phyloP scores from a whole-genome alignment of 2,888 invertebrate species.

The Bembecia ichneumoniformis region DNA sequence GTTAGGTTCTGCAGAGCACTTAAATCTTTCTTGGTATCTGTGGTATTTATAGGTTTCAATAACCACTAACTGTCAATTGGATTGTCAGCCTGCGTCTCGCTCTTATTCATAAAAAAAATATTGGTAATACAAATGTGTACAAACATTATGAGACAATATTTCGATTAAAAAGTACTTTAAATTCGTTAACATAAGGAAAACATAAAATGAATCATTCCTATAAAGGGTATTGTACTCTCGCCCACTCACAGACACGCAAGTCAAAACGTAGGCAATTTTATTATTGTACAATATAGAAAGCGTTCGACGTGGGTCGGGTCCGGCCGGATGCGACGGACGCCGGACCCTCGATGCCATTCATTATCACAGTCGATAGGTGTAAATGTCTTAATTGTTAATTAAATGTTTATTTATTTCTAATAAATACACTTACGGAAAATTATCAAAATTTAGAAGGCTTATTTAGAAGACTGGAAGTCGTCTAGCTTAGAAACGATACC shows the following conservation, averaged over 20 bases:
- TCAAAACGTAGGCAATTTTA: conserved; percentile 14
- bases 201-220: conserved; percentile 28
- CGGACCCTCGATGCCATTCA: conserved; percentile 35
- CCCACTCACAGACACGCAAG: conserved; percentile 19
- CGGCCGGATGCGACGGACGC: conserved; percentile 50
- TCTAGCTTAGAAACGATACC: no score
- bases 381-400: conserved; percentile 35
- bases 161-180: no score
- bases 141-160: no score
- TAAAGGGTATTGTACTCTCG: conserved; percentile 27
- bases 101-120: no score
- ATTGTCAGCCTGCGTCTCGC: no score
- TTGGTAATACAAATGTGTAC: no score
- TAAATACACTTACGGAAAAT: neutral
- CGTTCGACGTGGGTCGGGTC: conserved; percentile 46
- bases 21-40: no score
- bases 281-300: conserved; percentile 18
- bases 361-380: conserved; percentile 26
- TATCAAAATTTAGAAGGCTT: no score
- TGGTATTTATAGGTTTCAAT: no score
- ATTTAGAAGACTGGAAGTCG: no score
- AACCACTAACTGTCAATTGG: no score
- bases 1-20: no score
- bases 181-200: conserved; percentile 5
- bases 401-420: conserved; percentile 8